These are phyloP conservation scores for Cynaeus angustus DNA, from an alignment of 2,888 invertebrate species.

Conservation along the genomic window DNA sequence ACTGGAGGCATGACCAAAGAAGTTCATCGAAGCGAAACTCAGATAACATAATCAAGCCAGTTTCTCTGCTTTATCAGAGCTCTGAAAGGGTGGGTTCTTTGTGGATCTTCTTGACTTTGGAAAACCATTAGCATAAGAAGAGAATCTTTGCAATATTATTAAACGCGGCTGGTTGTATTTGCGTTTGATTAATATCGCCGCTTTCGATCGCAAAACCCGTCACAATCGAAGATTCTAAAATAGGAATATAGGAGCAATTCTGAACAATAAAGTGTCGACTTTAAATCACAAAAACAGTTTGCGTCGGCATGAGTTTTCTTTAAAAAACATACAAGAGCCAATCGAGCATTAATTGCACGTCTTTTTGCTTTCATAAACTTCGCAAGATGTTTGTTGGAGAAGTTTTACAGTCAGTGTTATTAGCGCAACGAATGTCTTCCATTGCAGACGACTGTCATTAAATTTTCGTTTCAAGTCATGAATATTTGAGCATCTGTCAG, in stretches of 20 bases:
- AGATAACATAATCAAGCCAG: conserved; percentile 50
- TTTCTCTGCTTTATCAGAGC: conserved; percentile 31
- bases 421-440: conserved; percentile 51
- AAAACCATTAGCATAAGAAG: conserved; percentile 13
- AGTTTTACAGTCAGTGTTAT: conserved; percentile 20
- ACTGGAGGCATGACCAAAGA: conserved; percentile 39
- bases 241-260: conserved; percentile 25
- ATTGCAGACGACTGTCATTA: conserved; percentile 58
- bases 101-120: conserved; percentile 16
- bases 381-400: conserved; percentile 5
- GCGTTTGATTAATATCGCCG: conserved; percentile 5
- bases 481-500: conserved; percentile 67
- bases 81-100: conserved; percentile 34
- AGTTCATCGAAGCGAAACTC: conserved; percentile 48
- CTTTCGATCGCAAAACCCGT: conserved; percentile 9
- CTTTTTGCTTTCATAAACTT: conserved; percentile 22
- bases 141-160: conserved; percentile 31
- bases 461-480: conserved; percentile 63
- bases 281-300: conserved; percentile 22
- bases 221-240: conserved; percentile 15
- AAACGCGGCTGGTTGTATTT: conserved; percentile 14
- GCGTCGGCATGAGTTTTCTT: not conserved
- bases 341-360: conserved; percentile 23
- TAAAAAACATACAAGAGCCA: conserved; percentile 6
- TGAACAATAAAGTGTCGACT: conserved; percentile 14